Evolutionary conservation across 2,888 invertebrate species (phyloP).

Genomic region (Xestia c-nigrum): DNA sequence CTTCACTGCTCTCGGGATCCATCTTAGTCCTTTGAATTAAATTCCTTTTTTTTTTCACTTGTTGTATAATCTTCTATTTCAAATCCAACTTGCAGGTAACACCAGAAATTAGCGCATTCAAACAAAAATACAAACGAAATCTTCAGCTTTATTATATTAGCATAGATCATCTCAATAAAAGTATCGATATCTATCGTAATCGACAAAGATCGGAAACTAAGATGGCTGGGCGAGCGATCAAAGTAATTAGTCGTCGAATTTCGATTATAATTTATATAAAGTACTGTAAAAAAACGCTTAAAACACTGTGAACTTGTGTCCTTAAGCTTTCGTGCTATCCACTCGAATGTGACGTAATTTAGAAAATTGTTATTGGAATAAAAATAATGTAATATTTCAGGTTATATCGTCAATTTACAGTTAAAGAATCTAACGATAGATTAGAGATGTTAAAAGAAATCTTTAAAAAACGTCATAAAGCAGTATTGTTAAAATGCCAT

Average conservation of each 20-base stretch:
- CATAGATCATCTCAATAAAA: slow-evolving; percentile 5
- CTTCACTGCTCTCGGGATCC: too few species aligned
- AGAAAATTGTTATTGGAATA: slow-evolving; percentile 30
- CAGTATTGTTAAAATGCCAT: background rate
- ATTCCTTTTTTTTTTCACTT: too few species aligned
- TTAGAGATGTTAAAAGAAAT: slow-evolving; percentile 5
- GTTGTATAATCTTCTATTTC: background rate
- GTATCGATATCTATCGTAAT: slow-evolving; percentile 26
- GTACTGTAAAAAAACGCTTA: slow-evolving; percentile 29
- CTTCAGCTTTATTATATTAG: background rate
- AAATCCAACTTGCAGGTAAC: background rate
- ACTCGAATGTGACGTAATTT: slow-evolving; percentile 16
- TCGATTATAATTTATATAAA: slow-evolving; percentile 32
- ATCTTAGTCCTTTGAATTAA: background rate
- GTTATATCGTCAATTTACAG: slow-evolving; percentile 49
- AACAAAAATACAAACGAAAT: background rate
- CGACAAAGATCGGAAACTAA: slow-evolving; percentile 1
- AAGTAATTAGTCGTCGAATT: slow-evolving; percentile 25
- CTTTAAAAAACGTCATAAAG: background rate
- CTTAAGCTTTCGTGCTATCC: slow-evolving; percentile 14
- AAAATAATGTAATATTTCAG: slow-evolving; percentile 24
- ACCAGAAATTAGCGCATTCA: background rate
- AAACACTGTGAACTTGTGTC: slow-evolving; percentile 20
- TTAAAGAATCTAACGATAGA: slow-evolving; percentile 3
- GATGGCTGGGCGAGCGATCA: slow-evolving; percentile 34